Percentiles rank a stretch among this genome's conserved stretches.
These are phyloP conservation scores for Sylvia borin DNA, from an alignment of 2,797 vertebrate genomes.

Conservation along the genomic window DNA sequence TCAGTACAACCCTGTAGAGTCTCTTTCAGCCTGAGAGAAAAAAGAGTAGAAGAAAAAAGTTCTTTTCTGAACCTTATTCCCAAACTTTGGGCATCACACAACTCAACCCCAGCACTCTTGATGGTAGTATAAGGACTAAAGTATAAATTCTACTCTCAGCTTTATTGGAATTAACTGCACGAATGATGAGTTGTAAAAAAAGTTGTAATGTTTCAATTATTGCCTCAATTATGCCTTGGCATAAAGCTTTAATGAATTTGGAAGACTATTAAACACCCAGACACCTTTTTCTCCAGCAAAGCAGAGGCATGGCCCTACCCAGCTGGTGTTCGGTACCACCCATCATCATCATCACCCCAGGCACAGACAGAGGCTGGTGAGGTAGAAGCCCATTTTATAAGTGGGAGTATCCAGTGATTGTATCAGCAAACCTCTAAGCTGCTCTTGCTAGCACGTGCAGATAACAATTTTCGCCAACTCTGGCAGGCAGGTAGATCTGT, in stretches of 20 bases:
- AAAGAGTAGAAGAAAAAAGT: not conserved
- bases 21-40: not conserved
- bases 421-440: slow-evolving; percentile 16
- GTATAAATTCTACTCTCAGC: not conserved
- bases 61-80: not conserved
- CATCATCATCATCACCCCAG: slow-evolving; percentile 7
- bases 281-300: not conserved
- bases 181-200: not conserved
- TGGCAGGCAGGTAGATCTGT: not conserved
- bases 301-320: not conserved
- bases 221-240: not conserved
- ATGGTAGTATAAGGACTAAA: not conserved
- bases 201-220: not conserved
- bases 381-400: not conserved
- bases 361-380: not conserved
- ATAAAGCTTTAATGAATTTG: not conserved
- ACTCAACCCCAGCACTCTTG: not conserved
- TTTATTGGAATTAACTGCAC: not conserved
- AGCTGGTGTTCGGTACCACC: not conserved
- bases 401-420: not conserved
- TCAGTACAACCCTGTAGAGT: not conserved
- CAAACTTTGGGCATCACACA: not conserved
- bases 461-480: not conserved
- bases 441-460: not conserved
- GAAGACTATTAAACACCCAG: not conserved